phyloP scores from a whole-genome alignment of 2,888 invertebrate species.

The Leuctra nigra region DNA sequence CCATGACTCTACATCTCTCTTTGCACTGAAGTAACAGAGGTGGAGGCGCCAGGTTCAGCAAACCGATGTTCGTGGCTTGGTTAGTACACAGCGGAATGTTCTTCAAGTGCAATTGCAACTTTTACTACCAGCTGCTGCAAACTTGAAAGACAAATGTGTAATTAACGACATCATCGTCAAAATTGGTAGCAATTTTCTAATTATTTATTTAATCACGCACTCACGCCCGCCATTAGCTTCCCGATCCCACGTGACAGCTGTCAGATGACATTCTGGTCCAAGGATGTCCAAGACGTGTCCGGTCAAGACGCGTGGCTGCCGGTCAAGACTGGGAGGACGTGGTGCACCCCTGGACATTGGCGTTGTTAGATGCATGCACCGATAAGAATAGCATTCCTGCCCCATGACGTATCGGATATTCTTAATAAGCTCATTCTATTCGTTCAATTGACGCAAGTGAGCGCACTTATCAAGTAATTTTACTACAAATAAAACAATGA shows the following conservation, averaged over 20 bases:
- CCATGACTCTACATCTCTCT: too few relatives aligned
- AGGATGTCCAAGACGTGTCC: neutral
- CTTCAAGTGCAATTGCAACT: slow-evolving; percentile 13
- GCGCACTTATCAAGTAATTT: slow-evolving; percentile 11
- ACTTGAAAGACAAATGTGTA: slow-evolving; percentile 1
- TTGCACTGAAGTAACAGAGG: too few relatives aligned
- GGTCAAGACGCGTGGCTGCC: neutral
- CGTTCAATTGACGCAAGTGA: slow-evolving; percentile 15
- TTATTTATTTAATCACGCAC: slow-evolving; percentile 12
- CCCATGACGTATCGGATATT: slow-evolving; percentile 5
- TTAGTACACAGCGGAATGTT: slow-evolving; percentile 2
- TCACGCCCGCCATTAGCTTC: neutral
- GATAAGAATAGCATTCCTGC: slow-evolving; percentile 1
- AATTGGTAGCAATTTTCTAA: slow-evolving; percentile 17
- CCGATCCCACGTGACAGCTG: neutral
- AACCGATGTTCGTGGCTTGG: neutral
- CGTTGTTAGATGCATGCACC: slow-evolving; percentile 1
- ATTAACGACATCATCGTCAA: slow-evolving; percentile 11
- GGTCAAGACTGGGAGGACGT: neutral
- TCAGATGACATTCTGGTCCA: too few relatives aligned
- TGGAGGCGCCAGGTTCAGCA: too few relatives aligned
- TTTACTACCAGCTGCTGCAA: slow-evolving; percentile 12
- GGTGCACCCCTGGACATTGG: slow-evolving; percentile 5
- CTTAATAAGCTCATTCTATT: slow-evolving; percentile 8
- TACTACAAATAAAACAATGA: slow-evolving; percentile 13